These are phyloP conservation scores for Nasonovia ribisnigri DNA, from an alignment of 2,888 invertebrate species.

Conservation along the genomic window DNA sequence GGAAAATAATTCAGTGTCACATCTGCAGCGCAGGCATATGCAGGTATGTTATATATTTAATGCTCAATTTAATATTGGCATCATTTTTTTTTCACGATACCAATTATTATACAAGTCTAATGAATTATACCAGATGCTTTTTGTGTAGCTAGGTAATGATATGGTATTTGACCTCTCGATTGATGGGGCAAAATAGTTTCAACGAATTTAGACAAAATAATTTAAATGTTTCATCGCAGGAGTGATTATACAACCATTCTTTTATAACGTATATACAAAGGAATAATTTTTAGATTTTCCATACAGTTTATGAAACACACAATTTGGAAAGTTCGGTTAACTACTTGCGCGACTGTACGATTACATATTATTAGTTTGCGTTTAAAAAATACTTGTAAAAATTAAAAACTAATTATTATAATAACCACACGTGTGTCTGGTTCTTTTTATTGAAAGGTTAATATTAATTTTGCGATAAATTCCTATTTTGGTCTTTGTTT, in stretches of 20 bases:
- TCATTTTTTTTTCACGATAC: background rate
- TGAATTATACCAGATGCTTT: background rate
- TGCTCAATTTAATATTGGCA: background rate
- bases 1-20: background rate
- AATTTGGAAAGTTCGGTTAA: background rate
- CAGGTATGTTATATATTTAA: background rate
- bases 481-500: background rate
- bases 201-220: background rate
- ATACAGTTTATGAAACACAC: background rate
- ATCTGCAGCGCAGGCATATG: background rate
- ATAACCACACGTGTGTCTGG: background rate
- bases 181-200: background rate
- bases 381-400: background rate
- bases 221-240: background rate
- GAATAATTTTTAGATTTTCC: background rate
- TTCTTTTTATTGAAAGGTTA: background rate
- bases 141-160: background rate
- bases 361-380: background rate
- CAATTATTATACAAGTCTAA: background rate
- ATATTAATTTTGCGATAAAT: background rate
- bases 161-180: background rate
- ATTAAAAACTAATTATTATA: slow-evolving; percentile 1
- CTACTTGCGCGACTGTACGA: background rate
- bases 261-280: background rate
- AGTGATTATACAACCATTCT: background rate